These are phyloP conservation scores for Lethrus apterus DNA, from an alignment of 1,140 invertebrate genomes.

Conservation along the genomic window DNA sequence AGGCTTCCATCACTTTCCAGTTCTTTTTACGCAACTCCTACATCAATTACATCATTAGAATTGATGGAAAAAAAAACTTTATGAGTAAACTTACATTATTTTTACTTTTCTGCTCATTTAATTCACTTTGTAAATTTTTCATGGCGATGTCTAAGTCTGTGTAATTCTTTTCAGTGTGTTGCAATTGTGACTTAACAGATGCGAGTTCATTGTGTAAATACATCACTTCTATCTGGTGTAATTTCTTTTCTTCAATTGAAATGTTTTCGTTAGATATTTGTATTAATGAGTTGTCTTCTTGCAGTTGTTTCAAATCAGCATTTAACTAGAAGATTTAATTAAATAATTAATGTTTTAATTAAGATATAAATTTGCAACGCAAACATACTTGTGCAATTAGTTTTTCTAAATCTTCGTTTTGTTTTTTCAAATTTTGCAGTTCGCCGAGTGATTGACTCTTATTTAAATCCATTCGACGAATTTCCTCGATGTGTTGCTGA, in stretches of 20 bases:
- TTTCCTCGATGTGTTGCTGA: slow-evolving; percentile 34
- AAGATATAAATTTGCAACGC: neutral
- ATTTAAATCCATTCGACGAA: slow-evolving; percentile 27
- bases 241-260: slow-evolving; percentile 28
- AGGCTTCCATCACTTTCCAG: slow-evolving; percentile 82
- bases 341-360: neutral
- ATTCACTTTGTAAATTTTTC: slow-evolving; percentile 46
- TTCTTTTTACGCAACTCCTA: slow-evolving; percentile 78
- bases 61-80: slow-evolving; percentile 10
- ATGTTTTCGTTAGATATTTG: slow-evolving; percentile 20
- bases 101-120: slow-evolving; percentile 61
- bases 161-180: slow-evolving; percentile 37
- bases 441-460: slow-evolving; percentile 32
- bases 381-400: slow-evolving; percentile 26
- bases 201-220: slow-evolving; percentile 34
- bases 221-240: slow-evolving; percentile 31
- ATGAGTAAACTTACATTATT: slow-evolving; percentile 60
- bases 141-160: slow-evolving; percentile 26
- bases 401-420: slow-evolving; percentile 29
- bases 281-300: slow-evolving; percentile 28
- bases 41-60: slow-evolving; percentile 25
- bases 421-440: slow-evolving; percentile 28
- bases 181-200: slow-evolving; percentile 24
- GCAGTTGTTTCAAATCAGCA: slow-evolving; percentile 23
- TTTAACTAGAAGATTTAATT: slow-evolving; percentile 23